Evolutionary conservation across 2,888 invertebrate genomes (phyloP).

Genomic region (Hyposoter didymator): DNA sequence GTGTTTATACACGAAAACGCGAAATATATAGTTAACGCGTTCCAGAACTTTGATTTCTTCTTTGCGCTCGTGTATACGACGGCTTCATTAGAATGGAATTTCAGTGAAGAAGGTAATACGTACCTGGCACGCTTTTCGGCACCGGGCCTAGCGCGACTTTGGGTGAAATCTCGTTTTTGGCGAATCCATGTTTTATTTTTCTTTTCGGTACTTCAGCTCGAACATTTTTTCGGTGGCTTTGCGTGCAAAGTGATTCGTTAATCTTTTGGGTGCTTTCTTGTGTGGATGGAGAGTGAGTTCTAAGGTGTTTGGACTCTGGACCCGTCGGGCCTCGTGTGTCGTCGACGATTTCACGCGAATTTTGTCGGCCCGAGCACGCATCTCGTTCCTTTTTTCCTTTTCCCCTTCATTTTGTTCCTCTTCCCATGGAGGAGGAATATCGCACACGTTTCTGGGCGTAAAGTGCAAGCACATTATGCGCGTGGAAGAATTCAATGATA

Average conservation of each 20-base stretch:
- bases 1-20: conserved; percentile 62
- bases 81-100: conserved; percentile 76
- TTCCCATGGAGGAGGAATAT: conserved; percentile 23
- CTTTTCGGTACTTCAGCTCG: conserved; percentile 19
- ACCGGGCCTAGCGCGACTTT: conserved; percentile 17
- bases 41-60: conserved; percentile 31
- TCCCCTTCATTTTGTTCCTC: conserved; percentile 20
- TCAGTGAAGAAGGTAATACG: conserved; percentile 64
- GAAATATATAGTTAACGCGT: conserved; percentile 46
- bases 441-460: conserved; percentile 53
- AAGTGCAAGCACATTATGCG: conserved; percentile 61
- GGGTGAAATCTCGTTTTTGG: conserved; percentile 24
- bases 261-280: conserved; percentile 35
- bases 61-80: conserved; percentile 43
- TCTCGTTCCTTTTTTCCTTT: conserved; percentile 15
- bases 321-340: not conserved
- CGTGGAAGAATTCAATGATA: conserved; percentile 57
- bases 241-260: conserved; percentile 60
- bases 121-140: conserved; percentile 50
- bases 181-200: not conserved
- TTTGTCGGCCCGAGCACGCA: not conserved
- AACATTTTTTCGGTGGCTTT: conserved; percentile 33
- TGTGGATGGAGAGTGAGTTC: conserved; percentile 13
- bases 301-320: conserved; percentile 1
- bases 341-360: conserved; percentile 46